These are phyloP conservation scores for Platycheirus albimanus DNA, from an alignment of 2,888 invertebrate species.

Conservation along the genomic window DNA sequence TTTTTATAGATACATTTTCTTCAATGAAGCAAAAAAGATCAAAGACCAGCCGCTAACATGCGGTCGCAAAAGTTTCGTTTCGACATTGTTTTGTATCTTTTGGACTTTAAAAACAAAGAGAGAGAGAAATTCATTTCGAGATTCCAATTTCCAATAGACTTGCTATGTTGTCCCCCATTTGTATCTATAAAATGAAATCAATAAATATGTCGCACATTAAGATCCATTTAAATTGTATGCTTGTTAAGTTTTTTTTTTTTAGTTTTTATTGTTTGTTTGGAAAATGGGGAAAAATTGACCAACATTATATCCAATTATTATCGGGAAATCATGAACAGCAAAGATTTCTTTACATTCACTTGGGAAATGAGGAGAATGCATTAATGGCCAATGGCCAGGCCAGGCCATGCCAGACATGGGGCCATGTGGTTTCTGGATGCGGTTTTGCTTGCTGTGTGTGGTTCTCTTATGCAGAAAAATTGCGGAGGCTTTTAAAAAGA, in stretches of 20 bases:
- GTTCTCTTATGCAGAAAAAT: constrained; percentile 15
- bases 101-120: not conserved
- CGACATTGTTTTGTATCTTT: constrained; percentile 24
- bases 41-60: constrained; percentile 56
- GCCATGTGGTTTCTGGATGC: constrained; percentile 13
- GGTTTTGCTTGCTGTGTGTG: not conserved
- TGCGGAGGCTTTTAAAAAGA: constrained; percentile 28
- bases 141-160: not conserved
- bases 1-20: constrained; percentile 17
- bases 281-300: constrained; percentile 7
- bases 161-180: constrained; percentile 14
- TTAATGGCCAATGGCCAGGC: not conserved
- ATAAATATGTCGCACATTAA: constrained; percentile 61
- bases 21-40: constrained; percentile 39
- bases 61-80: constrained; percentile 44
- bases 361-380: constrained; percentile 12
- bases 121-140: constrained; percentile 23
- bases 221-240: constrained; percentile 32
- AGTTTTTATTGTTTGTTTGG: constrained; percentile 11
- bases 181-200: constrained; percentile 44
- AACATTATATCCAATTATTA: constrained; percentile 45
- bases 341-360: not conserved
- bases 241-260: constrained; percentile 3
- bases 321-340: constrained; percentile 43
- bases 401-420: no score